Conservation (phyloP, 1,140 invertebrate species). For the Solenopsis fugax region DNA sequence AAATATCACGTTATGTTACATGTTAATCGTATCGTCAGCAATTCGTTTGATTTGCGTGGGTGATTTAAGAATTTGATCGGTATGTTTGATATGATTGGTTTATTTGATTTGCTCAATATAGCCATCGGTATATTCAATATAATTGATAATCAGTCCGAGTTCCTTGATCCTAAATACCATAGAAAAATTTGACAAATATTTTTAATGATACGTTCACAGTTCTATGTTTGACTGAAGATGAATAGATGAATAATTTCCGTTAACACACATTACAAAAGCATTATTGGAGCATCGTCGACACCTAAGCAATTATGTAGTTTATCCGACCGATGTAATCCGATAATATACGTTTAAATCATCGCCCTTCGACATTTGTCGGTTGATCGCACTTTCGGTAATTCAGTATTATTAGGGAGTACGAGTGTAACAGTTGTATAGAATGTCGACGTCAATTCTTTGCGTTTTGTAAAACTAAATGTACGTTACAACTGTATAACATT, state of each 20-base stretch:
- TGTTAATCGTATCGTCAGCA: neutral
- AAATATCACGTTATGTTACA: neutral
- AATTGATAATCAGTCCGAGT: neutral
- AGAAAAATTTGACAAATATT: neutral
- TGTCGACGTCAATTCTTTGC: neutral
- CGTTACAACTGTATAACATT: neutral
- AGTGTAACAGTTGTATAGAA: neutral
- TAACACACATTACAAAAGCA: neutral
- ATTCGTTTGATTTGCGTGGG: neutral
- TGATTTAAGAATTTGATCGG: neutral
- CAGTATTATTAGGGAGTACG: neutral
- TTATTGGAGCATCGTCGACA: neutral
- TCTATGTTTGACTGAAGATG: neutral
- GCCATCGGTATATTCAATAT: neutral
- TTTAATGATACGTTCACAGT: neutral
- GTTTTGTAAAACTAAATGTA: conserved; percentile 18
- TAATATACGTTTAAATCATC: neutral
- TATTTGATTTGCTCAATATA: neutral
- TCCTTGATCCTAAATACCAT: neutral
- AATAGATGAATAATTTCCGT: too few relatives aligned
- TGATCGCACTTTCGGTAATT: neutral
- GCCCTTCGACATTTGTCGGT: neutral
- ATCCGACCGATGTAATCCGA: neutral
- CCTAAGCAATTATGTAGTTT: neutral
- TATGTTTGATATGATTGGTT: neutral